phyloP scores from a whole-genome alignment of 1,140 invertebrate species.

The Drepana arcuata region DNA sequence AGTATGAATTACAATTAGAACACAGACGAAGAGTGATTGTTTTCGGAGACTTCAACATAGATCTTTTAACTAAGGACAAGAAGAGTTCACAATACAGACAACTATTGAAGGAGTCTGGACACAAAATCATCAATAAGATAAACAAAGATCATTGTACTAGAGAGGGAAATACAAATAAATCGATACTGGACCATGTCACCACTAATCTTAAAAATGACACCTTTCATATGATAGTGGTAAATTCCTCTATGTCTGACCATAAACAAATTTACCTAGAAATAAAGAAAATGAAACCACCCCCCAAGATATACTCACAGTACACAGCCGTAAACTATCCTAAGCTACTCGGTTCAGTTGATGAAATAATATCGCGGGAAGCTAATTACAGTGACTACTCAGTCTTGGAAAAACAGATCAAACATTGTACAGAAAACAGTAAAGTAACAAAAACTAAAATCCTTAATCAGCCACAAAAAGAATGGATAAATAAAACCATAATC shows the following conservation, averaged over 20 bases:
- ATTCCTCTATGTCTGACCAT: not conserved
- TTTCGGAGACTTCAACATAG: too few species aligned
- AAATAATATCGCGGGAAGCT: too few species aligned
- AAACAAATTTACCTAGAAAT: not conserved
- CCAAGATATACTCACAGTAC: too few species aligned
- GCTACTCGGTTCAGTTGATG: too few species aligned
- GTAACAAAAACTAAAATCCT: constrained; percentile 12
- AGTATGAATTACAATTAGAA: not conserved
- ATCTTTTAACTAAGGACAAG: too few species aligned
- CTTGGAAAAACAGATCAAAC: too few species aligned
- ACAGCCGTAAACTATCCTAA: too few species aligned
- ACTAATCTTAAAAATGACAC: not conserved
- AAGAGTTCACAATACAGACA: too few species aligned
- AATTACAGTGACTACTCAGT: too few species aligned
- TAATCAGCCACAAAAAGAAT: constrained; percentile 15
- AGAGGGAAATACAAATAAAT: not conserved
- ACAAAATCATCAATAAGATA: not conserved
- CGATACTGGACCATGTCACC: not conserved
- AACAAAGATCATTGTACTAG: not conserved
- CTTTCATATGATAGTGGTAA: not conserved
- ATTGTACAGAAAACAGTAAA: constrained; percentile 5
- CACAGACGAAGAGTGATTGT: not conserved
- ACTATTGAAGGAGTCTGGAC: not conserved
- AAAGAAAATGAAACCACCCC: too few species aligned
- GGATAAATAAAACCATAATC: constrained; percentile 17